A percentile compares a stretch with the other conserved stretches of the same genome.
Evolutionary conservation across 1,140 invertebrate species (phyloP).

Genomic region (Manduca sexta): DNA sequence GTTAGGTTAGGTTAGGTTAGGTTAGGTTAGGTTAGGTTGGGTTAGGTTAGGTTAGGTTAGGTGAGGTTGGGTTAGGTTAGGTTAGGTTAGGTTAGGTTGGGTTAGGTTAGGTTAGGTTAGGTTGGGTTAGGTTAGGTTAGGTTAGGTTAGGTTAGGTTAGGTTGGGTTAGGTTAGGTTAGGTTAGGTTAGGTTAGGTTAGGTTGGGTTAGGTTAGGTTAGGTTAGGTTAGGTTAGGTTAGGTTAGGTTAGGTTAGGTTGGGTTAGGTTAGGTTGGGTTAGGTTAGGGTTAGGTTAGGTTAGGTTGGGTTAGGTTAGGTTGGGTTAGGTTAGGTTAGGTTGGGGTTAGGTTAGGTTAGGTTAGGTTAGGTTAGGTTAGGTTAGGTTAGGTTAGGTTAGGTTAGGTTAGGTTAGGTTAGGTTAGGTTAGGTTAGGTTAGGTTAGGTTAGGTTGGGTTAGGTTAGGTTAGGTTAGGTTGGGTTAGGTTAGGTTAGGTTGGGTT

Average conservation of each 20-base stretch:
- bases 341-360: slow-evolving; percentile 12
- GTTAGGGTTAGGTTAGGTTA: background rate
- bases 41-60: no score
- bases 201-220: no score
- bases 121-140: no score
- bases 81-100: no score
- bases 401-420: slow-evolving; percentile 14
- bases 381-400: slow-evolving; percentile 14
- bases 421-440: background rate
- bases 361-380: slow-evolving; percentile 15
- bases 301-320: slow-evolving; percentile 1
- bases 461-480: slow-evolving; percentile 6
- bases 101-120: no score
- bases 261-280: background rate
- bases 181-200: no score
- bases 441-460: slow-evolving; percentile 9
- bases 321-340: slow-evolving; percentile 13
- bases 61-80: no score
- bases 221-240: no score
- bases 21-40: slow-evolving; percentile 19
- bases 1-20: slow-evolving; percentile 29
- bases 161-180: no score
- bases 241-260: no score
- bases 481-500: slow-evolving; percentile 4
- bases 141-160: no score